Conservation (phyloP, 1,140 invertebrate species). For the Myzus persicae region DNA sequence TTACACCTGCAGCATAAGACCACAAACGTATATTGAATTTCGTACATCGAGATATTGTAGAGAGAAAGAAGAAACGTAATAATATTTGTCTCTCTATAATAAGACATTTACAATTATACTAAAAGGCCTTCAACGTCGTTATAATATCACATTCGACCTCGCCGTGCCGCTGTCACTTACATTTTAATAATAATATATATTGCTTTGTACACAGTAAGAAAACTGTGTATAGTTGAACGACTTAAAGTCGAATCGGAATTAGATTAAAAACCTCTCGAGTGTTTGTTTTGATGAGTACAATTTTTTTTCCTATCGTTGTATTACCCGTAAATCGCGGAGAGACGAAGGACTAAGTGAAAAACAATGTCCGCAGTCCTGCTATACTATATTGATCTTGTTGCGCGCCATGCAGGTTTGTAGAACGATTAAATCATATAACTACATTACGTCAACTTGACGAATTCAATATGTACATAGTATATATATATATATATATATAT, state of each 20-base stretch:
- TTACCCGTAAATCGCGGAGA: background rate
- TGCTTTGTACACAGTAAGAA: no score
- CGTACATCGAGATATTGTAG: background rate
- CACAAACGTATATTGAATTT: background rate
- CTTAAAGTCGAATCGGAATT: background rate
- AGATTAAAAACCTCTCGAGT: background rate
- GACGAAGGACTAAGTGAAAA: background rate
- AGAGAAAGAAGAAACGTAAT: background rate
- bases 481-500: no score
- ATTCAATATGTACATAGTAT: no score
- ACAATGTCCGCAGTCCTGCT: background rate
- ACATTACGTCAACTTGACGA: no score
- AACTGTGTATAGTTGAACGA: background rate
- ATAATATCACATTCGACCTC: no score
- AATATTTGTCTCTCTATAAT: background rate
- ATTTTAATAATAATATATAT: no score
- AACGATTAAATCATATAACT: no score
- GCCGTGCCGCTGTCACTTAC: rapidly evolving
- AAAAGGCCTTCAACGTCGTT: no score
- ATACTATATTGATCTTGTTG: background rate
- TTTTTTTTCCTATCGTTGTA: background rate
- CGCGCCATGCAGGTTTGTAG: no score
- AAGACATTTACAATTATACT: background rate
- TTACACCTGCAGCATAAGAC: background rate
- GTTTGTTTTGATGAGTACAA: background rate